Evolutionary conservation across 2,888 invertebrate species (phyloP).

Genomic region (Abscondita cerata): DNA sequence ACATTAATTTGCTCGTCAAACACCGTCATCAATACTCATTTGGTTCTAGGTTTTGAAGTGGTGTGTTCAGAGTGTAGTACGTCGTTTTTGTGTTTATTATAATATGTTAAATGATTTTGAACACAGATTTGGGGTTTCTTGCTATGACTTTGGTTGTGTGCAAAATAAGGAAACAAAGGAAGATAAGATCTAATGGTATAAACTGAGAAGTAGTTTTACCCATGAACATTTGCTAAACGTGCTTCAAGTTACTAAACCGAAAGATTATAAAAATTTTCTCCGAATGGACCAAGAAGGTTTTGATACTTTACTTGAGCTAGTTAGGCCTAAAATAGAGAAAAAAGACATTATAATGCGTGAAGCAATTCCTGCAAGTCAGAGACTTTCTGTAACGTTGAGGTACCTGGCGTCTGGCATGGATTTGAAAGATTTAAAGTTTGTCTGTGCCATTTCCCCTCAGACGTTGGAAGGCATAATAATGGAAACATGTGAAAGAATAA

Average conservation of each 20-base stretch:
- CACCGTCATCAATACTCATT: background rate
- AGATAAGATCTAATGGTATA: background rate
- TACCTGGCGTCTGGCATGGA: background rate
- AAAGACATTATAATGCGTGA: no score
- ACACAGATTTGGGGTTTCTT: no score
- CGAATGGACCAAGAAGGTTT: no score
- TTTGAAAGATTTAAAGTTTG: background rate
- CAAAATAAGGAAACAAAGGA: background rate
- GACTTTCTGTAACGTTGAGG: background rate
- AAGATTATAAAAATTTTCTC: no score
- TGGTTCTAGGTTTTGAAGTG: background rate
- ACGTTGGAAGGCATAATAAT: background rate
- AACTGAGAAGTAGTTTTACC: background rate
- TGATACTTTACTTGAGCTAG: no score
- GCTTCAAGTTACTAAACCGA: background rate
- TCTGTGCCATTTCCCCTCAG: background rate
- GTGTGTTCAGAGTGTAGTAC: background rate
- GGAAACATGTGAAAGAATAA: no score
- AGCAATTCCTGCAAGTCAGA: background rate
- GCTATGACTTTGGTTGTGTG: no score
- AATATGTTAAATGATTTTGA: background rate
- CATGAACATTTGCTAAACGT: background rate
- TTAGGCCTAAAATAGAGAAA: no score
- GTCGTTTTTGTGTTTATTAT: background rate
- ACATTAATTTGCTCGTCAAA: no score